These are phyloP conservation scores for Leptoteleia sp. DNA, from an alignment of 1,140 invertebrate species.

Conservation along the genomic window DNA sequence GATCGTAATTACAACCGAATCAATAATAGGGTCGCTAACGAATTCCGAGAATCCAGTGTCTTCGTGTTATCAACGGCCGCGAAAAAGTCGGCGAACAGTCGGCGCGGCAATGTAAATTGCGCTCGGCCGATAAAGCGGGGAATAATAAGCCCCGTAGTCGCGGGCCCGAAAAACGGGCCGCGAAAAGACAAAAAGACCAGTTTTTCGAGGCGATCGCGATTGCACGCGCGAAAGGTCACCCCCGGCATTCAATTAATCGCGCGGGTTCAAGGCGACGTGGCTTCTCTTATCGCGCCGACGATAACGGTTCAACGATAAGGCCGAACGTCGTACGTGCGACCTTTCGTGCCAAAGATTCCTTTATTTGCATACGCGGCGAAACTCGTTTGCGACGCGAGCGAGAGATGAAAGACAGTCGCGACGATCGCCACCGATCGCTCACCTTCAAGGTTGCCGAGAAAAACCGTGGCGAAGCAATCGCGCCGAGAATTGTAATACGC, in stretches of 20 bases:
- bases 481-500: conserved; percentile 3
- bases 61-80: background rate
- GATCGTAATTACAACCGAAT: too few relatives aligned
- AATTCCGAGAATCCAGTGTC: conserved; percentile 14
- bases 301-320: conserved; percentile 49
- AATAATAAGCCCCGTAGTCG: conserved; percentile 3
- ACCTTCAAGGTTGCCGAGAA: conserved; percentile 48
- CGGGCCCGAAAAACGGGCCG: background rate
- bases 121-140: background rate
- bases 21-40: too few relatives aligned
- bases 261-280: conserved; percentile 42
- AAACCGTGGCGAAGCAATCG: conserved; percentile 14
- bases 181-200: conserved; percentile 18
- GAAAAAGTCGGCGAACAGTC: background rate
- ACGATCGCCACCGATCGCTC: conserved; percentile 29
- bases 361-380: conserved; percentile 52
- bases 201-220: conserved; percentile 14
- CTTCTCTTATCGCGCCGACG: conserved; percentile 50
- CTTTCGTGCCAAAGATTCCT: conserved; percentile 50
- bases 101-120: background rate
- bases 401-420: conserved; percentile 44
- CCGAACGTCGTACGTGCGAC: conserved; percentile 45
- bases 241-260: conserved; percentile 57
- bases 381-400: conserved; percentile 39
- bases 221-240: conserved; percentile 44